These are phyloP conservation scores for Talpa occidentalis DNA, from an alignment of 2,113 vertebrate species.

Conservation along the genomic window DNA sequence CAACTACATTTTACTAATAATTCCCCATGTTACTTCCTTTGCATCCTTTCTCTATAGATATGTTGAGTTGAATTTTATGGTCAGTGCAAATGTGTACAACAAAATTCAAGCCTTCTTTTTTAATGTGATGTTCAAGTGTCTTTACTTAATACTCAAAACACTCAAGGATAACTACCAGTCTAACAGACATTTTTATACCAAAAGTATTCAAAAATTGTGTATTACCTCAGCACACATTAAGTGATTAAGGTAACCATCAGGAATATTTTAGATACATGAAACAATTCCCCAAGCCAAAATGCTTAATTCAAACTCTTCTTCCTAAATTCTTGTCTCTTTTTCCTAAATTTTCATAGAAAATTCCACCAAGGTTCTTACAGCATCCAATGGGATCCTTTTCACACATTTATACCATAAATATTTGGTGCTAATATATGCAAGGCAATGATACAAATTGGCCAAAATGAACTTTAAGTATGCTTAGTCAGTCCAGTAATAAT, in stretches of 20 bases:
- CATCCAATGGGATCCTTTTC: background rate
- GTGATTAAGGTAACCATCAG: background rate
- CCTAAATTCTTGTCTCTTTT: background rate
- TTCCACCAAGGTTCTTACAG: background rate
- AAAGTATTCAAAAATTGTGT: too few relatives aligned
- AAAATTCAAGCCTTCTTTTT: background rate
- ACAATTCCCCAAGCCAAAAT: background rate
- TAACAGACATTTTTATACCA: background rate
- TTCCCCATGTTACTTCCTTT: background rate
- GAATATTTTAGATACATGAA: background rate
- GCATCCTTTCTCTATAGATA: background rate
- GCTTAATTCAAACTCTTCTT: background rate
- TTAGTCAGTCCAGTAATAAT: background rate
- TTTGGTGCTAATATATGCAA: background rate
- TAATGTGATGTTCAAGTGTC: background rate
- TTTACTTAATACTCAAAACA: background rate
- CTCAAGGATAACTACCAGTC: background rate
- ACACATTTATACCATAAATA: background rate
- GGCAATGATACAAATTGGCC: background rate
- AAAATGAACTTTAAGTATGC: background rate
- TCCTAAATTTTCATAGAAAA: background rate
- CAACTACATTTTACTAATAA: background rate
- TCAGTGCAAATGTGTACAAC: background rate
- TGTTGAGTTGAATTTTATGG: conserved; percentile 14
- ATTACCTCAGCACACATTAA: background rate